Percentiles rank a stretch among this genome's conserved stretches.
Conservation (phyloP, 2,113 vertebrate genomes). For the Gymnarchus niloticus region DNA sequence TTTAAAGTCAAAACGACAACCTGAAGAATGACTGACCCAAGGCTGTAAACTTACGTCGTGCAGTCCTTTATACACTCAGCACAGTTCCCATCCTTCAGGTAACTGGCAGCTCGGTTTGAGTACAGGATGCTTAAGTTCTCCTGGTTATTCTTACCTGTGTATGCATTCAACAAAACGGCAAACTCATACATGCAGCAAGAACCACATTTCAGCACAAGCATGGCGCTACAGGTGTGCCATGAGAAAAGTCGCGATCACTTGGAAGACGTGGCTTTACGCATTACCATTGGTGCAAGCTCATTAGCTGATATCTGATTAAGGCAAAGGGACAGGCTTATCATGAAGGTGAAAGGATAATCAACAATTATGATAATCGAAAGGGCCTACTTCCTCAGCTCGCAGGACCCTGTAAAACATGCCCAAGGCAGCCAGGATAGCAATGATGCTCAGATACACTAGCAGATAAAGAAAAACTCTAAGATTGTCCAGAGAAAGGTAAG, state of each 20-base stretch:
- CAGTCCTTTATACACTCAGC: slow-evolving; percentile 81
- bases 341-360: too few species aligned
- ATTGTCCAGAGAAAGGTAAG: too few species aligned
- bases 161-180: slow-evolving; percentile 12
- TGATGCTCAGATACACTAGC: not conserved
- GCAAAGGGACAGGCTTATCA: not conserved
- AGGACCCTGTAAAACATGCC: not conserved
- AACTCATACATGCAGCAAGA: not conserved
- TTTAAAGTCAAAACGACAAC: not conserved
- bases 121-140: slow-evolving; percentile 76
- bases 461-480: not conserved
- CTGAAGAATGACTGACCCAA: not conserved
- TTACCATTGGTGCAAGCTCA: not conserved
- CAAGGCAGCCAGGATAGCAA: not conserved
- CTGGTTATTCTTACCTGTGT: slow-evolving; percentile 56
- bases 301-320: not conserved
- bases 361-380: not conserved
- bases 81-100: slow-evolving; percentile 83
- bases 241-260: not conserved
- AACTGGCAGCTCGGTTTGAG: slow-evolving; percentile 81
- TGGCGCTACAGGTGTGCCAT: not conserved
- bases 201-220: not conserved
- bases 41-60: slow-evolving; percentile 59
- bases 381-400: not conserved
- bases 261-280: not conserved